Percentiles rank a stretch among this genome's conserved stretches.
Conservation (phyloP, 2,797 vertebrate genomes). For the Pangasius djambal region DNA sequence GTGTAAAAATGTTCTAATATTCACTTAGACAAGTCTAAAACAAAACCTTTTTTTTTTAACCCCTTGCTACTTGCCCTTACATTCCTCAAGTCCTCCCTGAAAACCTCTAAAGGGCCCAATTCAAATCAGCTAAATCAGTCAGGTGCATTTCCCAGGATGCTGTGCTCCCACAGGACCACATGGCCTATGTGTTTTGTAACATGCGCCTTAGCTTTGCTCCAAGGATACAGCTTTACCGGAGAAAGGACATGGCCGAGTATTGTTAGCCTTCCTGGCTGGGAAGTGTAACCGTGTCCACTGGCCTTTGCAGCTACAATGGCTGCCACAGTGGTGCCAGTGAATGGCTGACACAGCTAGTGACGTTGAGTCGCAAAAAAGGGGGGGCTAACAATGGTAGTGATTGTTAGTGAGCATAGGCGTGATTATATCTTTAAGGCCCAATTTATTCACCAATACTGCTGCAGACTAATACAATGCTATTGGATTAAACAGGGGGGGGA, state of each 20-base stretch:
- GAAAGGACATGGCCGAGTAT: constrained; percentile 46
- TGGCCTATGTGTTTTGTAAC: constrained; percentile 53
- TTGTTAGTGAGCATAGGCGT: constrained; percentile 69
- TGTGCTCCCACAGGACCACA: constrained; percentile 57
- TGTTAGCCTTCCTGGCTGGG: constrained; percentile 65
- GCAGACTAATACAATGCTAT: constrained; percentile 60
- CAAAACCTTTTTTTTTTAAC: neutral
- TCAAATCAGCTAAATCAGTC: constrained; percentile 39
- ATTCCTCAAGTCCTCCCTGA: constrained; percentile 40
- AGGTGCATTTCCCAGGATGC: constrained; percentile 52
- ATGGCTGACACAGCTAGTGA: constrained; percentile 64
- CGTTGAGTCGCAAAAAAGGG: constrained; percentile 58
- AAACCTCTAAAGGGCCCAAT: constrained; percentile 54
- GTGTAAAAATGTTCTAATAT: constrained; percentile 22
- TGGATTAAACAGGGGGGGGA: neutral
- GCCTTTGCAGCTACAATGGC: constrained; percentile 77
- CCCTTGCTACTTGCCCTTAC: neutral
- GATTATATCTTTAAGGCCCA: constrained; percentile 70
- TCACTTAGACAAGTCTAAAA: constrained; percentile 18
- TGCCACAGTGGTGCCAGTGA: constrained; percentile 70
- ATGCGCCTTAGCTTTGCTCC: constrained; percentile 58
- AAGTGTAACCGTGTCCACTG: constrained; percentile 70
- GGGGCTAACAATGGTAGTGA: constrained; percentile 69
- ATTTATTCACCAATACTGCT: constrained; percentile 64
- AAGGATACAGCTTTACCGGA: constrained; percentile 54